Evolutionary conservation across 1,140 invertebrate genomes (phyloP).

Genomic region (Solenopsis invicta): DNA sequence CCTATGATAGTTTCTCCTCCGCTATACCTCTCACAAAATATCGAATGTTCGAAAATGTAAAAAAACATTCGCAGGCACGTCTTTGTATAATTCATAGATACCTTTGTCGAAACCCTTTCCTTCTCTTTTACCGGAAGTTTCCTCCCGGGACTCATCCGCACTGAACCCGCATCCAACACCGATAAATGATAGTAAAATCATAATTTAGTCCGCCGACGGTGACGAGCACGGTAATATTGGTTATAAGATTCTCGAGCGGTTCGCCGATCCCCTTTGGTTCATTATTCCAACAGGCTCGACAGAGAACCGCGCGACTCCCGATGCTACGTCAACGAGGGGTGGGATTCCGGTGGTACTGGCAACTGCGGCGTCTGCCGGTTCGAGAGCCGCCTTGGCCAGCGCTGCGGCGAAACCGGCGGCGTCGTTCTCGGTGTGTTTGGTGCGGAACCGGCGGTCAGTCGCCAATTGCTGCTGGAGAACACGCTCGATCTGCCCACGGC

Average conservation of each 20-base stretch:
- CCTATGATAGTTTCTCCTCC: not conserved
- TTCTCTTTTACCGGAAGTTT: not conserved
- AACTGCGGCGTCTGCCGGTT: slow-evolving; percentile 76
- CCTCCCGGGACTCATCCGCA: not conserved
- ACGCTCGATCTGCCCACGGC: slow-evolving; percentile 71
- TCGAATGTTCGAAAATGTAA: slow-evolving; percentile 21
- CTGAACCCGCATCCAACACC: not conserved
- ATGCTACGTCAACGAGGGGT: slow-evolving; percentile 77
- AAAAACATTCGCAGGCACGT: slow-evolving; percentile 34
- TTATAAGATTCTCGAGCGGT: not conserved
- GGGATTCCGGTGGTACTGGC: slow-evolving; percentile 77
- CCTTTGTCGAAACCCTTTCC: not conserved
- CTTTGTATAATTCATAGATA: slow-evolving; percentile 2
- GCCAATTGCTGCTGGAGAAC: slow-evolving; percentile 77
- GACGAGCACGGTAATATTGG: not conserved
- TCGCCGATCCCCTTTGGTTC: not conserved
- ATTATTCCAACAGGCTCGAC: slow-evolving; percentile 59
- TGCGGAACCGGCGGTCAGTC: slow-evolving; percentile 86
- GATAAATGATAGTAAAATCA: not conserved
- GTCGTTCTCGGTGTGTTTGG: slow-evolving; percentile 87
- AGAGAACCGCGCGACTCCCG: slow-evolving; percentile 59
- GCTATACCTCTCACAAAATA: not conserved
- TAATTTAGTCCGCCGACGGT: not conserved
- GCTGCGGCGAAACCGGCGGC: slow-evolving; percentile 88
- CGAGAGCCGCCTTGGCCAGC: slow-evolving; percentile 83